Conservation (phyloP, 2,113 vertebrate species). For the Pedionomus torquatus region DNA sequence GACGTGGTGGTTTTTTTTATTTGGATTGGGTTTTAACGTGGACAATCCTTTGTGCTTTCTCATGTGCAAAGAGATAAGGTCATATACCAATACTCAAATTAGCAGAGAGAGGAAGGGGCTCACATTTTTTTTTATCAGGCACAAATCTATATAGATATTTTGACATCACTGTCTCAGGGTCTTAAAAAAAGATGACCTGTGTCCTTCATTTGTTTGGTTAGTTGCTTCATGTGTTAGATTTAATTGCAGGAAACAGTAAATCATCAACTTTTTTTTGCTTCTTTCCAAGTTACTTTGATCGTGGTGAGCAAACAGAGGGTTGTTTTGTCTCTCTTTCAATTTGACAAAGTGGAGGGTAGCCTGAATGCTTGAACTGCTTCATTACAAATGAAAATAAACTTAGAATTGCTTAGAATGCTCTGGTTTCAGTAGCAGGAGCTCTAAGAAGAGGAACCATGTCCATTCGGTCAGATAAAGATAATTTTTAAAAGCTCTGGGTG, state of each 20-base stretch:
- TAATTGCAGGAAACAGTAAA: background rate
- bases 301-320: background rate
- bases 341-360: background rate
- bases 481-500: background rate
- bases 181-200: background rate
- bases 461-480: background rate
- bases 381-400: background rate
- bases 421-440: background rate
- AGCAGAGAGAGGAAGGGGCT: background rate
- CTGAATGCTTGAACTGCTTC: background rate
- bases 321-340: background rate
- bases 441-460: background rate
- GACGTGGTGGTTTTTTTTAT: too few relatives aligned
- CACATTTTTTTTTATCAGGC: background rate
- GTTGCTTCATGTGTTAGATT: background rate
- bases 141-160: background rate
- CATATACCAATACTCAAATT: background rate
- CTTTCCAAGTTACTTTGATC: background rate
- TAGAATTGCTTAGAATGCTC: background rate
- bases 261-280: background rate
- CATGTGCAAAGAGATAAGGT: background rate
- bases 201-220: background rate
- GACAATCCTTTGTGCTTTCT: background rate
- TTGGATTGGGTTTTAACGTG: background rate
- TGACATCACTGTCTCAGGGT: background rate